Conservation (phyloP, 1,140 invertebrate genomes). For the Caenorhabditis latens region DNA sequence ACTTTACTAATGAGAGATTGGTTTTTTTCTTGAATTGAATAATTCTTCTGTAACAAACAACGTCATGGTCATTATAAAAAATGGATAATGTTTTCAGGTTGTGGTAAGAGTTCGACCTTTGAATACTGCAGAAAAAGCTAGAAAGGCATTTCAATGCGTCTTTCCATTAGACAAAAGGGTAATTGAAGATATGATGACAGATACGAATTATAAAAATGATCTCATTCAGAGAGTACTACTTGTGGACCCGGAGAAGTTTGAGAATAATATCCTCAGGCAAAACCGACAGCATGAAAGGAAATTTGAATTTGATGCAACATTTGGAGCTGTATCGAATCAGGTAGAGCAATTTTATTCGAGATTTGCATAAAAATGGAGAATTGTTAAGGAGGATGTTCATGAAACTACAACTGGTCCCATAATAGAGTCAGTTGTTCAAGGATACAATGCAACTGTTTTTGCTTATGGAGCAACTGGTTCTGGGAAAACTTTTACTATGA, state of each 20-base stretch:
- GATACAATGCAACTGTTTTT: constrained; percentile 89
- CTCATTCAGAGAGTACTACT: constrained; percentile 82
- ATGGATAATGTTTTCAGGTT: constrained; percentile 78
- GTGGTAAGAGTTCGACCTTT: constrained; percentile 80
- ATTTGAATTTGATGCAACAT: constrained; percentile 89
- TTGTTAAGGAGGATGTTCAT: constrained; percentile 86
- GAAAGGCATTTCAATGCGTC: constrained; percentile 79
- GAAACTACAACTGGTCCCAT: constrained; percentile 81
- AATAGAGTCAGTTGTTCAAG: constrained; percentile 82
- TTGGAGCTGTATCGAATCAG: constrained; percentile 81
- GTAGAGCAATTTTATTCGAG: constrained; percentile 70
- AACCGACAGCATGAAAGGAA: constrained; percentile 84
- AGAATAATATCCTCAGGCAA: constrained; percentile 82
- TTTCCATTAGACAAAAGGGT: constrained; percentile 80
- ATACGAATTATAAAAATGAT: not conserved
- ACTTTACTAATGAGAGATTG: too few species aligned
- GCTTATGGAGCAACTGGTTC: constrained; percentile 93
- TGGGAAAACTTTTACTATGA: constrained; percentile 97
- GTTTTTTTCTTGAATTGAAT: too few species aligned
- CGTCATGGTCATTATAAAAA: too few species aligned
- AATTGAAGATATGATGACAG: constrained; percentile 64
- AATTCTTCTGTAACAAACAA: too few species aligned
- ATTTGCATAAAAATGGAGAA: not conserved
- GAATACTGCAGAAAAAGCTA: constrained; percentile 79
- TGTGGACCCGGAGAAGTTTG: constrained; percentile 82